phyloP scores from a whole-genome alignment of 2,797 vertebrate species.

The Phataginus tricuspis region DNA sequence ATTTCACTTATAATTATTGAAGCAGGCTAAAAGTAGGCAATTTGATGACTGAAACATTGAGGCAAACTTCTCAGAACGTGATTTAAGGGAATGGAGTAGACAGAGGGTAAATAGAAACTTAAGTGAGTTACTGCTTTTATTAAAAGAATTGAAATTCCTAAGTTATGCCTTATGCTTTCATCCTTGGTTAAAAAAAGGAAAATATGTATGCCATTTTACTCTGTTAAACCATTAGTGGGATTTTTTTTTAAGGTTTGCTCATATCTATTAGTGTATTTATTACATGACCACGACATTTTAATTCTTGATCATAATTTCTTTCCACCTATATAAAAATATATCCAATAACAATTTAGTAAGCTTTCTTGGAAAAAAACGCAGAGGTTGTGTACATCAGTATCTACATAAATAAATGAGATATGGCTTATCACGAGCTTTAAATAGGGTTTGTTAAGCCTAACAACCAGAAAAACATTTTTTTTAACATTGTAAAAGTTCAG shows the following conservation, averaged over 20 bases:
- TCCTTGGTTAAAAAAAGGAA: neutral
- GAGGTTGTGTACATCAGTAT: neutral
- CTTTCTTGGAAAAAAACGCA: neutral
- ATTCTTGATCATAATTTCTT: neutral
- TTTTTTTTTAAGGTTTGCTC: neutral
- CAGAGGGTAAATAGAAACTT: neutral
- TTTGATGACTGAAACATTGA: neutral
- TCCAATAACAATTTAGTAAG: neutral
- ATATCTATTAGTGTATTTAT: neutral
- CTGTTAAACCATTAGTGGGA: neutral
- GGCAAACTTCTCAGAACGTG: conserved; percentile 25
- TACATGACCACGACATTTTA: neutral
- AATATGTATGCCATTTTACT: neutral
- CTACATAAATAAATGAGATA: neutral
- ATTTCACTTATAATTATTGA: conserved; percentile 1
- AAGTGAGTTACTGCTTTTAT: neutral
- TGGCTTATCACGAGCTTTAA: neutral
- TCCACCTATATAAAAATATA: neutral
- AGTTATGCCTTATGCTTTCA: neutral
- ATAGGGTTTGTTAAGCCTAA: neutral
- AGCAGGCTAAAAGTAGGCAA: neutral
- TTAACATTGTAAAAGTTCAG: neutral
- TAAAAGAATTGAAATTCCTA: neutral
- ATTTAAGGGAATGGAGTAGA: neutral
- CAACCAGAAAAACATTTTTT: neutral